Evolutionary conservation across 1,140 invertebrate genomes (phyloP), one percentile per base, ranked within the genome.

Genomic region (Drosophila pachea): DNA sequence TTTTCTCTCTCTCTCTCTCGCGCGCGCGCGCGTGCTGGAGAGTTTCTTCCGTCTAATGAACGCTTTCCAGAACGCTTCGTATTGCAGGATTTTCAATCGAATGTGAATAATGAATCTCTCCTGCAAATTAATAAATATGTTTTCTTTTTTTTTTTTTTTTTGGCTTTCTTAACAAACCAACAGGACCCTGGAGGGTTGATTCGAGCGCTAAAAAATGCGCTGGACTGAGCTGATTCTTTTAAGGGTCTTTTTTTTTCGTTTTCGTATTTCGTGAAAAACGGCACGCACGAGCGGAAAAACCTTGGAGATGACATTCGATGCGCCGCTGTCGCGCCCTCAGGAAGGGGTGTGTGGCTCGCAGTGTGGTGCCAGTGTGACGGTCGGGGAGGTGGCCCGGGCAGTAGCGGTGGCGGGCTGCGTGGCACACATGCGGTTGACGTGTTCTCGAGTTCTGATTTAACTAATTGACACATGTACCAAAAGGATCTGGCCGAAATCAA

Each of bases 391-490:
- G 60, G 40, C 59, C n/a, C n/a, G n/a, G n/a, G 38, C 38, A 7
- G 38, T 12, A 5, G 11, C 38, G 64, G 58, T 54, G 60, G 40
- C 59, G 61, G 48, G 29, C 33, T 16, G 53, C 9, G 32, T 47
- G 52, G 38, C 59, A 56, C 43, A 70, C 35, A 72, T 84, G 76
- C 55, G 76, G 76, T 81, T 59, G 69, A 60, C 72, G 60, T 74
- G 62, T 68, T 52, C 53, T 68, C 50, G 62, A 58, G 54, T 61
- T 65, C 49, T 86, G 76, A 84, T 84, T 84, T 71, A 84, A 84
- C 81, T 84, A 86, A 86, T 86, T 86, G 81, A 77, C 81, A 86
- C 69, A 86, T 86, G 73, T 60, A 73, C 22, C 55, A 48, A 62
- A 67, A 63, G 64, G 50, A 61, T 52, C 36, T 47, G 45, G 31